A percentile compares a stretch with the other conserved stretches of the same genome.
Evolutionary conservation across 1,140 invertebrate species (phyloP).

Genomic region (Bombus superbus): DNA sequence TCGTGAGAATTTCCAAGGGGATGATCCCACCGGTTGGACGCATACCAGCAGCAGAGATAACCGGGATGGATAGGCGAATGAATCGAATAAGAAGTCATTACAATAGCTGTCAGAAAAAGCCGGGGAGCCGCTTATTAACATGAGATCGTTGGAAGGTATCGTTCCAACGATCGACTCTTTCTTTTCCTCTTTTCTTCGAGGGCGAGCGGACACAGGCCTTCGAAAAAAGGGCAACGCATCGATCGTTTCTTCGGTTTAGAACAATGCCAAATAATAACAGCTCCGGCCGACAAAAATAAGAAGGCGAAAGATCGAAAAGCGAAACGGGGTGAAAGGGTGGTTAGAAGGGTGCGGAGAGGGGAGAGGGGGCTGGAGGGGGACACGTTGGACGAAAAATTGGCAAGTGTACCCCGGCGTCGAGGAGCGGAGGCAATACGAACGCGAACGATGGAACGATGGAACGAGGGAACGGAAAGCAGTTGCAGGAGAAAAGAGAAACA

Average conservation of each 20-base stretch:
- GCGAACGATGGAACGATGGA: slow-evolving; percentile 16
- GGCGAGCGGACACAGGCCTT: not conserved
- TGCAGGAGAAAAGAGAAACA: slow-evolving; percentile 28
- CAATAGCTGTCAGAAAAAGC: slow-evolving; percentile 36
- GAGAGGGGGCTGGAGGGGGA: no score
- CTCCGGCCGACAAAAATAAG: not conserved
- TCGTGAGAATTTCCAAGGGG: slow-evolving; percentile 35
- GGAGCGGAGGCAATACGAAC: slow-evolving; percentile 25
- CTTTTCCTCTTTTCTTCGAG: not conserved
- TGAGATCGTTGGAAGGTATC: not conserved
- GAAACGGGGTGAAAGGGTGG: not conserved
- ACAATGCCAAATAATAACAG: slow-evolving; percentile 27
- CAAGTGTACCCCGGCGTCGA: slow-evolving; percentile 5
- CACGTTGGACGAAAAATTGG: slow-evolving; percentile 44
- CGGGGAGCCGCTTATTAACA: slow-evolving; percentile 42
- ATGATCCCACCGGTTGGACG: not conserved
- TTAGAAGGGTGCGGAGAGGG: no score
- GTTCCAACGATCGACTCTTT: not conserved
- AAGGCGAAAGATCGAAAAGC: slow-evolving; percentile 3
- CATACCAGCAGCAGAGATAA: slow-evolving; percentile 38
- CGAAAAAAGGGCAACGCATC: not conserved
- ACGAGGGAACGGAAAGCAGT: slow-evolving; percentile 1
- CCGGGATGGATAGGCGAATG: slow-evolving; percentile 1
- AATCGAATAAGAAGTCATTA: slow-evolving; percentile 25
- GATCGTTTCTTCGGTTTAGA: slow-evolving; percentile 21